Percentiles rank a stretch among this genome's conserved stretches.
Conservation (phyloP, 2,797 vertebrate species). For the Parauchenoglanis ngamensis region DNA sequence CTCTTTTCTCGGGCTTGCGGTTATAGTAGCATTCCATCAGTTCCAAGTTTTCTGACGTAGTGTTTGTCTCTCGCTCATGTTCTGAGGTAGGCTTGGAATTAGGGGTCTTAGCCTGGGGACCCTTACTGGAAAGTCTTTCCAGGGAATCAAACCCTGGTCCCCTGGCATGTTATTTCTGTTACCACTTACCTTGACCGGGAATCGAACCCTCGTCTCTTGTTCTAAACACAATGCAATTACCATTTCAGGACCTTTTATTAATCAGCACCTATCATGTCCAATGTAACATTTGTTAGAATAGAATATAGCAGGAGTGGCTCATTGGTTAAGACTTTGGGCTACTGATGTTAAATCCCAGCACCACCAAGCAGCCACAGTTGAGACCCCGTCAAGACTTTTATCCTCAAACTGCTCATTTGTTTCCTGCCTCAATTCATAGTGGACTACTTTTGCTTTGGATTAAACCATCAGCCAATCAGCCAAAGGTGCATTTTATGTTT, state of each 20-base stretch:
- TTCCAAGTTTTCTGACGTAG: too few species aligned
- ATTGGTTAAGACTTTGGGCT: neutral
- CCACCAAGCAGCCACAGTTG: neutral
- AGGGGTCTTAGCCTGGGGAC: too few species aligned
- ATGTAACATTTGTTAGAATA: neutral
- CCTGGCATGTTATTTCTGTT: too few species aligned
- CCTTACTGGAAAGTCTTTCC: too few species aligned
- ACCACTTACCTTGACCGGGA: too few species aligned
- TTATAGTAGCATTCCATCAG: too few species aligned
- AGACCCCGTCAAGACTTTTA: neutral
- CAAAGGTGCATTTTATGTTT: neutral
- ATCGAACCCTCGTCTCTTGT: too few species aligned
- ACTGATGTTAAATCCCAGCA: neutral
- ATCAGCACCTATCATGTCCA: neutral
- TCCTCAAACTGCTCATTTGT: neutral
- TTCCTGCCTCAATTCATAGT: constrained; percentile 2
- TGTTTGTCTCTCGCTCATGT: too few species aligned
- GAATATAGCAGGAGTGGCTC: neutral
- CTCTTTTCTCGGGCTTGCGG: too few species aligned
- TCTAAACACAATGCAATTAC: too few species aligned
- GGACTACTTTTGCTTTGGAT: neutral
- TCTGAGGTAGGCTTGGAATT: too few species aligned
- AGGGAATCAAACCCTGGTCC: too few species aligned
- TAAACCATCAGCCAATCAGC: neutral
- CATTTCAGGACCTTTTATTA: neutral